Evolutionary conservation across 2,113 vertebrate genomes (phyloP).

Genomic region (Lepidiolamprologus cunningtoni): DNA sequence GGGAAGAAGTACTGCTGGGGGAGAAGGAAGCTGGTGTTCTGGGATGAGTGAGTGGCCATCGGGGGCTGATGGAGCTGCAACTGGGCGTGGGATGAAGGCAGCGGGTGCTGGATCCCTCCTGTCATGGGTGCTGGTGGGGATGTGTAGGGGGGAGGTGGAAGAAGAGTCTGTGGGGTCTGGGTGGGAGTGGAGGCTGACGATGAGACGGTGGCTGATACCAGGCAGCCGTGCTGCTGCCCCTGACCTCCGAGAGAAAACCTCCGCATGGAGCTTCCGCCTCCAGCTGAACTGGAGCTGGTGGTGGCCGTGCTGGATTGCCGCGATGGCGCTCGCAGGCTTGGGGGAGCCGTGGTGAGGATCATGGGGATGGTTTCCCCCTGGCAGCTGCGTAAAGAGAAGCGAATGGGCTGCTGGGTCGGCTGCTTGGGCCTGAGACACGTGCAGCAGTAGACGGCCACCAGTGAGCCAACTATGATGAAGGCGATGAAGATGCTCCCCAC

Average conservation of each 20-base stretch:
- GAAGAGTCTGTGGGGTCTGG: constrained; percentile 48
- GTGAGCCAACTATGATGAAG: constrained; percentile 88
- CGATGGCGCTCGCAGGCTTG: constrained; percentile 81
- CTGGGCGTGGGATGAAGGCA: constrained; percentile 44
- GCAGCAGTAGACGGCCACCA: constrained; percentile 94
- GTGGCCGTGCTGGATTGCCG: constrained; percentile 90
- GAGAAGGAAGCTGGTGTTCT: constrained; percentile 77
- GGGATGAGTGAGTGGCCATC: constrained; percentile 66
- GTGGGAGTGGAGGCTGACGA: constrained; percentile 50
- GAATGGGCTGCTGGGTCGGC: constrained; percentile 82
- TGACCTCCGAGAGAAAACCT: constrained; percentile 82
- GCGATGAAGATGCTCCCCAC: constrained; percentile 96
- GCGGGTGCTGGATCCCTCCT: constrained; percentile 44
- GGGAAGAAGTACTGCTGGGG: constrained; percentile 88
- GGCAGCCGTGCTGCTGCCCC: constrained; percentile 68
- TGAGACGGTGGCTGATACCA: constrained; percentile 64
- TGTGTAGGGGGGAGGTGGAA: constrained; percentile 79
- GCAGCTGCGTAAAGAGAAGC: constrained; percentile 88
- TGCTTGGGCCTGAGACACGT: constrained; percentile 94
- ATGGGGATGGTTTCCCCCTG: constrained; percentile 96
- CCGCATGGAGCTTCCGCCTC: constrained; percentile 76
- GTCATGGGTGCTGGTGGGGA: constrained; percentile 68
- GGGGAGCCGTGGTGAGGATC: constrained; percentile 83
- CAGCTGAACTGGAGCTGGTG: constrained; percentile 85
- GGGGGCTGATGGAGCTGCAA: constrained; percentile 69